Evolutionary conservation across 2,797 vertebrate genomes (phyloP), one percentile per base, ranked within the genome.

Genomic region (Lacerta viridis): DNA sequence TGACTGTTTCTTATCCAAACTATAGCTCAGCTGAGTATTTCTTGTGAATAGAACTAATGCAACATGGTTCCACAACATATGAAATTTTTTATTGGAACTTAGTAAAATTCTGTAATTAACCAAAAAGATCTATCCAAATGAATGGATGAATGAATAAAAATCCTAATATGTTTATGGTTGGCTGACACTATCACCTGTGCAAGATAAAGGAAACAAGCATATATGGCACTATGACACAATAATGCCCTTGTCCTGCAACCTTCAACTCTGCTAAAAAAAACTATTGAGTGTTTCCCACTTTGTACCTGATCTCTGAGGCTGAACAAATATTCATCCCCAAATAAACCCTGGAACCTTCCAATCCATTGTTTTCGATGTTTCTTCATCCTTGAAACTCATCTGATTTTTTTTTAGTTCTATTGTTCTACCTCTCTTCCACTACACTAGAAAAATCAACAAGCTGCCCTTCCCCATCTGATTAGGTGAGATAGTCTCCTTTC

Each of bases 401-500:
- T 82, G 33, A 41, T 20, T 33, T 6, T 33, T 33, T 76, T 39
- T 7, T 15, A 74, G 17, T 9, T 84, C 68, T 72, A 74, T 64
- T 84, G n/a, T 74, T 74, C 43, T 64, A 39, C 29, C n/a, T 50
- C 25, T 76, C 55, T 77, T 89, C 33, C 46, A 69, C 29, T 89
- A 13, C 46, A 86, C 27, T 5, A 50, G 86, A 80, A 79, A 74
- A 92, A 93, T 88, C 64, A 83, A 82, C 74, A 92, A 83, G 66
- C 5, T 15, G 59, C 0, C 18, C 59, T 87, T 1, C 39, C 80
- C 29, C 84, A 91, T 93, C 87, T 92, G 93, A 93, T 93, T 87
- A 95, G 75, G 91, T 91, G 91, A 93, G 84, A 90, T 84, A 89
- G 87, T 84, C 80, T 1, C 33, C 84, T 33, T 95, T 94, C 89